Base-by-base conservation (phyloP, 2,888 invertebrate species). In the Polyommatus icarus region DNA sequence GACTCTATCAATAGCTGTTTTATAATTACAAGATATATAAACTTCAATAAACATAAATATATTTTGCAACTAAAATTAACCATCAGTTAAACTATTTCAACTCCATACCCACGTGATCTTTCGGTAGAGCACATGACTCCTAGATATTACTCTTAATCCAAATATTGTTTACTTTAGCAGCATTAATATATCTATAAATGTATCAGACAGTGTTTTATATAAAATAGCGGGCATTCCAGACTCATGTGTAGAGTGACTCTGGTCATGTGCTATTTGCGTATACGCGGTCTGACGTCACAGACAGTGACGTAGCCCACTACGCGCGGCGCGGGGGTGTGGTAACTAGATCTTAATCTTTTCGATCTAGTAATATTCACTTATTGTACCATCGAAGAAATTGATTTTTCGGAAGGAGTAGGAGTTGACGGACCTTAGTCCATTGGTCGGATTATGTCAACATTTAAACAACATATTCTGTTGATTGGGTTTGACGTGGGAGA, bases 281-380 rank as follows among this genome's bases (percentile, higher is more conserved):
- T 61, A 67, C 67, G 67, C 6, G 15, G 32, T 32, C 6, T 67
- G 67, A 67, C 67, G 67, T 67, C 67, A 67, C 32, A 67, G 29
- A 15, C 29, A 7, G 29, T 67, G 67, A 67, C 67, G 67, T 67
- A 5, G 32, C 29, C 5, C 3, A 6, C 8, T 24, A 61, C 15
- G 12, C 29, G 29, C 32, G 67, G 12, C 29, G 29, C 32, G 67
- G 67, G 32, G 67, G 67, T 67, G 67, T 67, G 29, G 67, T 67
- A 67, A 67, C 67, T 20, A 18, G 29, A 67, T 8, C 61, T 61
- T 24, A 61, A 61, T 20, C n/a, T 61, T 24, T 46, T n/a, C 8
- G 40, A 73, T 46, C 24, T 15, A n/a, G 80, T 80, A 79, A 82
- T 73, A 78, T 79, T 8, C 59, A 20, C 40, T 15, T 50, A 15